phyloP scores from a whole-genome alignment of 2,113 vertebrate genomes.

The Phyllostomus hastatus region DNA sequence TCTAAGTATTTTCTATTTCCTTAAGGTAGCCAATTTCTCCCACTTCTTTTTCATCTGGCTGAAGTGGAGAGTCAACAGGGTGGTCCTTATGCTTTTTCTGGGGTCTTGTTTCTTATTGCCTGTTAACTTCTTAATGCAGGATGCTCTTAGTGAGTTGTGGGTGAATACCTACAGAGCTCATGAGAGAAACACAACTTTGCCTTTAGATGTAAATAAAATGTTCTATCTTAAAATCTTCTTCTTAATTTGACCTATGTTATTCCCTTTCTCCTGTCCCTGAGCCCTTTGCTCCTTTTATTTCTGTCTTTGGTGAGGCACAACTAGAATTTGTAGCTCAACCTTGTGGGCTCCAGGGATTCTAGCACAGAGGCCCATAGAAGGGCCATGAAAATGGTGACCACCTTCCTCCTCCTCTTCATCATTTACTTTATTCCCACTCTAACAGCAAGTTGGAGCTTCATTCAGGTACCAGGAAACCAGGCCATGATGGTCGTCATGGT shows the following conservation, averaged over 20 bases:
- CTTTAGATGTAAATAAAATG: fast-evolving
- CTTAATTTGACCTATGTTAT: background rate
- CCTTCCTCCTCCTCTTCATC: background rate
- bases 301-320: conserved; percentile 21
- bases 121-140: background rate
- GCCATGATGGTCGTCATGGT: background rate
- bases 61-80: background rate
- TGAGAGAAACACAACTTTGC: background rate
- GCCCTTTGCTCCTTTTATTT: background rate
- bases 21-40: background rate
- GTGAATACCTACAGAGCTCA: background rate
- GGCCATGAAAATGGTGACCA: background rate
- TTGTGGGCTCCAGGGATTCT: background rate
- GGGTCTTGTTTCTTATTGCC: background rate
- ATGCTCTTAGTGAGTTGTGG: background rate
- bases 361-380: background rate
- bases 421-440: background rate
- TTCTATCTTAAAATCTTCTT: background rate
- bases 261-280: background rate
- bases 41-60: background rate
- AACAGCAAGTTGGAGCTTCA: background rate
- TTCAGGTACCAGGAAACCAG: background rate
- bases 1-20: background rate
- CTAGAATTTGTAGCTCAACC: background rate
- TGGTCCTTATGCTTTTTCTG: background rate